Conservation (phyloP, 2,113 vertebrate genomes). For the Megaptera novaeangliae region DNA sequence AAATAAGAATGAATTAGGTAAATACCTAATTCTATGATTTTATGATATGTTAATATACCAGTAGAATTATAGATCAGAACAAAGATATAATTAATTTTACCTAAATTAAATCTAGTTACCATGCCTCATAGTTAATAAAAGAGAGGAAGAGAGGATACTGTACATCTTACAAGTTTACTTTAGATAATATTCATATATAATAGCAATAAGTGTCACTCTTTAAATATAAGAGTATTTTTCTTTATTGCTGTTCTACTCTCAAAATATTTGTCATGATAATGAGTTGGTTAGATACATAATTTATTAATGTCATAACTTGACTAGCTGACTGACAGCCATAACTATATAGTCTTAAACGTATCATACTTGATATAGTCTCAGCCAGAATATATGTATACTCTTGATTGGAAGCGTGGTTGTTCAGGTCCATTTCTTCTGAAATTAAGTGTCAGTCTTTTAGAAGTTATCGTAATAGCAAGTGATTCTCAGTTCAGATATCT, state of each 20-base stretch:
- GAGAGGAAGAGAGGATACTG: not conserved
- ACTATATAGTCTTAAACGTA: not conserved
- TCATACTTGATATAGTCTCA: not conserved
- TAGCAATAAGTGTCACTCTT: constrained; percentile 30
- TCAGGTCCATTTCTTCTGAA: constrained; percentile 35
- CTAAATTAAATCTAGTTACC: constrained; percentile 39
- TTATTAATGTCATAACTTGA: not conserved
- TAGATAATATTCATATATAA: constrained; percentile 6
- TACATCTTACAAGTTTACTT: constrained; percentile 18
- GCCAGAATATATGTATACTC: not conserved
- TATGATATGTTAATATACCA: not conserved
- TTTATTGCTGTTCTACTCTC: not conserved
- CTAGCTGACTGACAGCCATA: constrained; percentile 6
- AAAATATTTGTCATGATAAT: constrained; percentile 42
- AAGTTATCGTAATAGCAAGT: not conserved
- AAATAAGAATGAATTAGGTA: constrained; percentile 11
- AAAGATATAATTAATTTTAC: constrained; percentile 15
- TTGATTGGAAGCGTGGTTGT: not conserved
- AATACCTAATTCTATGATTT: not conserved
- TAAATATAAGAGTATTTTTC: constrained; percentile 14
- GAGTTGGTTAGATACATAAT: not conserved
- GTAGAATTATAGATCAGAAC: not conserved
- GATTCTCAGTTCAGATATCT: constrained; percentile 20
- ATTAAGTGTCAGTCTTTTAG: not conserved
- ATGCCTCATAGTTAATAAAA: constrained; percentile 29